Evolutionary conservation across 1,140 invertebrate species (phyloP).

Genomic region (Euglossa dilemma): DNA sequence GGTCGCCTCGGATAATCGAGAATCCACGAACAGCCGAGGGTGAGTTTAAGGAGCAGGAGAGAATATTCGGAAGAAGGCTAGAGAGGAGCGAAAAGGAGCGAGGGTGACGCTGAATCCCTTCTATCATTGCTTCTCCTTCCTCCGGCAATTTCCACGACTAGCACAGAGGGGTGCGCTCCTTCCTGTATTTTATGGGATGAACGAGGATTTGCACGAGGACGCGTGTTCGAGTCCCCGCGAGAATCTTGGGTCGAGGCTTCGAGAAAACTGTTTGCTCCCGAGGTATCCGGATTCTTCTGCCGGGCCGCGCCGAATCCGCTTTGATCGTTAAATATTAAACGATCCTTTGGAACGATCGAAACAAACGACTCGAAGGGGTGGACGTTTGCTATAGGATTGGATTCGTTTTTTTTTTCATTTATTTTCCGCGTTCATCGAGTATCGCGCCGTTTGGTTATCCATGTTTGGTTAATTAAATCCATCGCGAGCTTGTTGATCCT

Average conservation of each 20-base stretch:
- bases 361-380: background rate
- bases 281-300: background rate
- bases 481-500: too few species aligned
- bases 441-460: too few species aligned
- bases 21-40: slow-evolving; percentile 7
- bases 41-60: background rate
- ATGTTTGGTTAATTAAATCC: too few species aligned
- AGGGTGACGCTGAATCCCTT: slow-evolving; percentile 25
- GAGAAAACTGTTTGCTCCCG: background rate
- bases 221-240: slow-evolving; percentile 1
- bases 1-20: slow-evolving; percentile 59
- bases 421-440: background rate
- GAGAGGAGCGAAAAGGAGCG: background rate
- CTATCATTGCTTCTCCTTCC: slow-evolving; percentile 29
- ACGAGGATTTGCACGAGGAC: slow-evolving; percentile 30
- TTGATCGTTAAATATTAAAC: slow-evolving; percentile 13
- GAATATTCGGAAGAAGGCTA: too few species aligned
- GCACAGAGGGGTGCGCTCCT: slow-evolving; percentile 16
- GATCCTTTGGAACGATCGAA: background rate
- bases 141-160: slow-evolving; percentile 40
- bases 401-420: too few species aligned
- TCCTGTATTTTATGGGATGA: slow-evolving; percentile 49
- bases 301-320: background rate
- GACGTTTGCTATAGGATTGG: background rate
- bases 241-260: background rate